phyloP scores from a whole-genome alignment of 2,113 vertebrate genomes.

The Tonatia bakeri region DNA sequence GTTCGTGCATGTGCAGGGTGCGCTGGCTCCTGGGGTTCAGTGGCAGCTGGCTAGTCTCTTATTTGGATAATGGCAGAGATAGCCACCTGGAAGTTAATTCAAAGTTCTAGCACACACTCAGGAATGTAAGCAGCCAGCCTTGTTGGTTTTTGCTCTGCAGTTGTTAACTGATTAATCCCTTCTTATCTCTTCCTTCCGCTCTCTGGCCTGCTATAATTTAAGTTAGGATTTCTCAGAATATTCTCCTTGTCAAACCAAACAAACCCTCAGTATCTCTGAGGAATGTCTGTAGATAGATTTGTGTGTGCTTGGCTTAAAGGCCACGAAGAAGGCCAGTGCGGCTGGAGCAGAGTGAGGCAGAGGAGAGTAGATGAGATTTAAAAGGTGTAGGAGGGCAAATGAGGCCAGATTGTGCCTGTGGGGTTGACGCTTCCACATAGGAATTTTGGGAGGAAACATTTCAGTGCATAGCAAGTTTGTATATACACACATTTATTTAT shows the following conservation, averaged over 20 bases:
- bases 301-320: background rate
- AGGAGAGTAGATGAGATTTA: background rate
- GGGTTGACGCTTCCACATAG: background rate
- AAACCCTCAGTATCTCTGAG: background rate
- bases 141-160: background rate
- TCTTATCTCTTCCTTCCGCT: background rate
- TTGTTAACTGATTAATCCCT: background rate
- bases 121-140: background rate
- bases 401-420: background rate
- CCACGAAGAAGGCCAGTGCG: background rate
- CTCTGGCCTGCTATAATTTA: background rate
- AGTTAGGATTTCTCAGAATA: background rate
- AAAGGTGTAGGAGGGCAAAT: background rate
- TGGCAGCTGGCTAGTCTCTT: background rate
- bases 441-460: background rate
- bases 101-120: background rate
- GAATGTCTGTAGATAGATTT: background rate
- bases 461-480: background rate
- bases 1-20: background rate
- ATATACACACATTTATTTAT: background rate
- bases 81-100: background rate
- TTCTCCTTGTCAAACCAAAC: background rate
- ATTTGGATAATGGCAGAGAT: background rate
- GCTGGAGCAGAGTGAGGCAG: background rate
- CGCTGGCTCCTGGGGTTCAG: background rate